phyloP scores from a whole-genome alignment of 2,113 vertebrate species.

The Nothobranchius furzeri region DNA sequence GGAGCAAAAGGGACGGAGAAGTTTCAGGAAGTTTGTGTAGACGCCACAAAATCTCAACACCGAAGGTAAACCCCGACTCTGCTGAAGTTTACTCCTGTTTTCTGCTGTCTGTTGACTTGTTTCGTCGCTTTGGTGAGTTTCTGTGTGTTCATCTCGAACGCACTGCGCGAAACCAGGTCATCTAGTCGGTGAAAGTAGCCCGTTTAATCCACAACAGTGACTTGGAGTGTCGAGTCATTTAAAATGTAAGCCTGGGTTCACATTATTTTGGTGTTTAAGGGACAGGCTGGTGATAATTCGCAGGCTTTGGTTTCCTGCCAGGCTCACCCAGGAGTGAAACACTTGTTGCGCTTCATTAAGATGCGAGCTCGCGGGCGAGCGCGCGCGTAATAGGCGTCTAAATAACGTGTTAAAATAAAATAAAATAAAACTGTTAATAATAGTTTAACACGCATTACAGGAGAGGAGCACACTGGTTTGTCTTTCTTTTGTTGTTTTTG shows the following conservation, averaged over 20 bases:
- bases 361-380: constrained; percentile 11
- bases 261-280: not conserved
- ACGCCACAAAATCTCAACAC: not conserved
- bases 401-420: not conserved
- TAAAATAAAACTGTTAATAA: not conserved
- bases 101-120: too few species aligned
- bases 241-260: not conserved
- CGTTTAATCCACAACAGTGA: not conserved
- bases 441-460: not conserved
- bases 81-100: not conserved
- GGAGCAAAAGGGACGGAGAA: not conserved
- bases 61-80: constrained; percentile 41
- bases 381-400: not conserved
- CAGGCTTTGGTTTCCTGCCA: constrained; percentile 11
- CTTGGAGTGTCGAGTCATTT: not conserved
- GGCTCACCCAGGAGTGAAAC: not conserved
- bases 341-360: not conserved
- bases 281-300: not conserved
- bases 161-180: too few species aligned
- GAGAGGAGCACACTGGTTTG: not conserved
- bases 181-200: not conserved
- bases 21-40: constrained; percentile 31
- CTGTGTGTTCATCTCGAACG: too few species aligned
- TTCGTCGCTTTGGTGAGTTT: too few species aligned
- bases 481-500: too few species aligned